A percentile compares a stretch with the other conserved stretches of the same genome.
Evolutionary conservation across 2,113 vertebrate genomes (phyloP).

Genomic region (Furnarius figulus): DNA sequence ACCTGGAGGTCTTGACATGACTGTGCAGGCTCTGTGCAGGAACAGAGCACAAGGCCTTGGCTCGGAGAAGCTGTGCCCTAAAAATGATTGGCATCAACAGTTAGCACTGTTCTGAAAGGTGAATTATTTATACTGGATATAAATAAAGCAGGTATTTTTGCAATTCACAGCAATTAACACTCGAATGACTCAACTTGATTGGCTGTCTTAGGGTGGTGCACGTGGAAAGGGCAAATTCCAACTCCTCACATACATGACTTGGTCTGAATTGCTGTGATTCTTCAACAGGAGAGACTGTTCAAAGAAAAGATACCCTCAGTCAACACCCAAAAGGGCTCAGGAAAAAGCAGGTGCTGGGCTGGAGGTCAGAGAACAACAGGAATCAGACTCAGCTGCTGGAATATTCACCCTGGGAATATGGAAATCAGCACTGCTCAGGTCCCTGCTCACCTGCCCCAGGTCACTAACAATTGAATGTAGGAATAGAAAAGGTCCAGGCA

Average conservation of each 20-base stretch:
- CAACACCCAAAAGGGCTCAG: background rate
- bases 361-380: background rate
- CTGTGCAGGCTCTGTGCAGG: fast-evolving
- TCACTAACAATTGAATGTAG: constrained; percentile 10
- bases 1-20: background rate
- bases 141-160: background rate
- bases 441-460: background rate
- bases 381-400: background rate
- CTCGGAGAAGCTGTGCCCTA: background rate
- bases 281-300: background rate
- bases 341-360: background rate
- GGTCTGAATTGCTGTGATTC: background rate
- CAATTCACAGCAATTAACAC: background rate
- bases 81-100: background rate
- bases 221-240: background rate
- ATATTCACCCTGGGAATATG: background rate
- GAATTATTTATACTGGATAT: background rate
- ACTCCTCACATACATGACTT: fast-evolving
- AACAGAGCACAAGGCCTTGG: background rate
- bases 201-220: background rate
- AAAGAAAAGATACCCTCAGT: background rate
- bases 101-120: background rate
- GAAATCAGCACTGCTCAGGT: background rate
- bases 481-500: background rate
- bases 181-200: background rate